Base-by-base conservation (phyloP, 2,113 vertebrate species). In the Gavialis gangeticus region DNA sequence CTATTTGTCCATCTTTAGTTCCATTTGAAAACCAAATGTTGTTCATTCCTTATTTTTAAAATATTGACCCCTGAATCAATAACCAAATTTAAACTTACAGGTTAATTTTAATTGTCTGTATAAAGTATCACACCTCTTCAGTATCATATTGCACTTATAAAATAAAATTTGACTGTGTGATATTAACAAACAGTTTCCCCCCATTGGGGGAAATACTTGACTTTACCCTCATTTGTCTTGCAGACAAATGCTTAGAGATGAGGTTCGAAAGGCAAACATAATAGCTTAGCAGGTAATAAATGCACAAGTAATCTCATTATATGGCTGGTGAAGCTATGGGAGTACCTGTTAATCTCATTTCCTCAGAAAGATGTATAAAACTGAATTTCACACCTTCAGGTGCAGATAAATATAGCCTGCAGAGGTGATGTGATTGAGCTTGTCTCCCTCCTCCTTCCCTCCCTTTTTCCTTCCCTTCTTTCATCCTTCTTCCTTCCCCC, bases 311-410 rank as follows among this genome's bases (percentile, higher is more conserved):
- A 94, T 97, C 62, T 87, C 34, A 63, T 93, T 94, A 90, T 80
- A 18, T 90, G 71, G 37, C 58, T 92, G 78, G 82, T 80, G 66
- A 95, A 76, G 84, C 82, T 78, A 88, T 59, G 75, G 73, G 85
- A 91, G 95, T 75, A 63, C 89, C 11, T 82, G 24, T 5, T 77
- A 91, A 91, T 93, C 76, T 90, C 6, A 37, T 95, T 95, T 86
- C 69, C 63, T 84, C 86, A 84, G 89, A 89, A 93, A 91, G 86
- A 93, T 59, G 66, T 89, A 83, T 83, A 87, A 89, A 93, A 87
- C 37, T 73, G 71, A 87, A 87, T 91, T 87, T 89, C 69, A 58
- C 73, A 56, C 27, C 18, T 27, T 89, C 81, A 77, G 12, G 22
- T 78, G 69, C 79, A 82, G 46, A 24, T n/a, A 88, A 89, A 80